These are phyloP conservation scores for Cyanoliseus patagonus DNA, from an alignment of 2,113 vertebrate species.

Conservation along the genomic window DNA sequence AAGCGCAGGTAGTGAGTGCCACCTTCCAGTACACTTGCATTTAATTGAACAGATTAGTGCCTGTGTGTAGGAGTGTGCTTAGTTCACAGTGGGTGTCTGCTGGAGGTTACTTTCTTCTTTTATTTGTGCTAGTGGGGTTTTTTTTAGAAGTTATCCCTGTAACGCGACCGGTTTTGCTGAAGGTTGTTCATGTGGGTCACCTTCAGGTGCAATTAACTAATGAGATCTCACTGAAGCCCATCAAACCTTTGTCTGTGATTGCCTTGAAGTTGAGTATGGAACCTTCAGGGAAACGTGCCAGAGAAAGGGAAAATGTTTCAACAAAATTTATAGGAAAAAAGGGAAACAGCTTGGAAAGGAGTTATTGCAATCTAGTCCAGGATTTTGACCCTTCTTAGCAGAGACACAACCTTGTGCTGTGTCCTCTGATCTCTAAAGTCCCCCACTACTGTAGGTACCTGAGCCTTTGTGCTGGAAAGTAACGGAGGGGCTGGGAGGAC, in stretches of 20 bases:
- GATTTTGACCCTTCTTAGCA: not conserved
- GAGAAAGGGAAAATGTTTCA: not conserved
- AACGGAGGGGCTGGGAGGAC: not conserved
- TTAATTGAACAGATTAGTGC: not conserved
- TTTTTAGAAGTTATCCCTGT: not conserved
- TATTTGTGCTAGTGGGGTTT: not conserved
- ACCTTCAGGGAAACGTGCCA: not conserved
- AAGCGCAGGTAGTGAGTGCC: rapidly evolving
- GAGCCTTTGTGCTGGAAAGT: not conserved
- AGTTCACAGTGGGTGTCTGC: not conserved
- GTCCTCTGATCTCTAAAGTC: not conserved
- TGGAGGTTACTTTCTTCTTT: not conserved
- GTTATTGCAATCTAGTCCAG: not conserved
- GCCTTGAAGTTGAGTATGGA: not conserved
- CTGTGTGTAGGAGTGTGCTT: not conserved
- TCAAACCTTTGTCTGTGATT: not conserved
- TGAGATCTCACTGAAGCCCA: not conserved
- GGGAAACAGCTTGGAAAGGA: rapidly evolving
- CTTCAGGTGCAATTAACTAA: not conserved
- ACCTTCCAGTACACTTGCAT: not conserved
- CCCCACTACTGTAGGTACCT: not conserved
- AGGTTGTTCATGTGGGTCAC: not conserved
- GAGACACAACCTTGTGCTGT: not conserved
- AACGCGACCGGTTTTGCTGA: not conserved
- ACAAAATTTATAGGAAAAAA: not conserved